Percentiles rank a stretch among this genome's conserved stretches.
These are phyloP conservation scores for Motacilla alba DNA, from an alignment of 2,113 vertebrate species.

Conservation along the genomic window DNA sequence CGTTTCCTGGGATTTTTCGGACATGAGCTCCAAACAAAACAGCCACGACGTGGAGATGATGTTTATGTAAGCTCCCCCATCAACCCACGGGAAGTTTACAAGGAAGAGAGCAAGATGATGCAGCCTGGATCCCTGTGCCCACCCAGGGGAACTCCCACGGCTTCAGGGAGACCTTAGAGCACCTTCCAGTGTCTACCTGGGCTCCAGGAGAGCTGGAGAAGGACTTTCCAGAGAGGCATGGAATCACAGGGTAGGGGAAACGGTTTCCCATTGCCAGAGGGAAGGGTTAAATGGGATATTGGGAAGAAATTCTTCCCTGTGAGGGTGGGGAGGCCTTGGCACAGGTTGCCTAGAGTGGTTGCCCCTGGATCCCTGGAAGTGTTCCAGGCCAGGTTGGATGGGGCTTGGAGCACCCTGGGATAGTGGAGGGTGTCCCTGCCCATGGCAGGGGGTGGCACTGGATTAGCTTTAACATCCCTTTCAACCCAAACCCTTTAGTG, in stretches of 20 bases:
- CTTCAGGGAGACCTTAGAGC: background rate
- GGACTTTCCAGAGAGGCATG: background rate
- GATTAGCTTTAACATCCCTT: background rate
- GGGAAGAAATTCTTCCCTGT: background rate
- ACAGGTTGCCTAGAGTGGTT: background rate
- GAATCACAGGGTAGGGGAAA: background rate
- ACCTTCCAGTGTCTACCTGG: background rate
- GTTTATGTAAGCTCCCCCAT: background rate
- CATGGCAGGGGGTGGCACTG: background rate
- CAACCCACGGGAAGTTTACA: background rate
- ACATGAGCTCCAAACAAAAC: background rate
- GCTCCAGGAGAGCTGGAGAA: background rate
- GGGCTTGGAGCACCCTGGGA: background rate
- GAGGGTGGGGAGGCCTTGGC: background rate
- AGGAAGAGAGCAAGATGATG: background rate
- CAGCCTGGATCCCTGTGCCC: background rate
- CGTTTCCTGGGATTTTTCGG: background rate
- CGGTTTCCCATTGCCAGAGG: background rate
- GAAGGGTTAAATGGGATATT: background rate
- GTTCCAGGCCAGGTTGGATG: rapidly evolving
- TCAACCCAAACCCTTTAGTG: background rate
- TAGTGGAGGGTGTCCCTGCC: background rate
- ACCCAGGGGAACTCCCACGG: background rate
- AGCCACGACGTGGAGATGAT: rapidly evolving
- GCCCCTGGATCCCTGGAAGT: background rate